A percentile compares a stretch with the other conserved stretches of the same genome.
These are phyloP conservation scores for Tenthredo distinguenda DNA, from an alignment of 2,888 invertebrate species.

Conservation along the genomic window DNA sequence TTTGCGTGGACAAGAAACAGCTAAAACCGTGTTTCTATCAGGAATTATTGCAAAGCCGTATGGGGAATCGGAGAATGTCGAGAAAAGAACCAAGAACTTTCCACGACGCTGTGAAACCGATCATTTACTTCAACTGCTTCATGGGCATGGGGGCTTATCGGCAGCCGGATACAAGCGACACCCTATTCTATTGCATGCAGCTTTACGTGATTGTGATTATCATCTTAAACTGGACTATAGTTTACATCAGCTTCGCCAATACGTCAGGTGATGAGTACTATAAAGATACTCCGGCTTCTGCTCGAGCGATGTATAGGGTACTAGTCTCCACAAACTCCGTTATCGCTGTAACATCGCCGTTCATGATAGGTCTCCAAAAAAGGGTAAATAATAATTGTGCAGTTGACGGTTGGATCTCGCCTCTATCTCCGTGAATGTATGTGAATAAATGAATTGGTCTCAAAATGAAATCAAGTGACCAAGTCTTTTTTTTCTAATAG, in stretches of 20 bases:
- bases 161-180: background rate
- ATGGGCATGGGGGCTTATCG: conserved; percentile 2
- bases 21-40: background rate
- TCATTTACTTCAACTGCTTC: background rate
- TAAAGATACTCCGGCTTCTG: background rate
- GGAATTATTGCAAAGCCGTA: background rate
- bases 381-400: background rate
- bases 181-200: background rate
- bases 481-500: no score
- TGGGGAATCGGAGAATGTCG: background rate
- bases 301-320: background rate
- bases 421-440: background rate
- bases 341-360: background rate
- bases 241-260: background rate
- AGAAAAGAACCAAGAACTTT: background rate
- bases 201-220: background rate
- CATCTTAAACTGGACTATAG: background rate
- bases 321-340: background rate
- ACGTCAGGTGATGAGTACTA: background rate
- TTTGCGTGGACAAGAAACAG: no score
- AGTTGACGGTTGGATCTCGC: background rate
- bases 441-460: no score
- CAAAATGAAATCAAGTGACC: background rate
- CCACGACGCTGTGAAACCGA: background rate
- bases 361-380: background rate